phyloP scores from a whole-genome alignment of 2,113 vertebrate genomes.

The Rhea pennata region DNA sequence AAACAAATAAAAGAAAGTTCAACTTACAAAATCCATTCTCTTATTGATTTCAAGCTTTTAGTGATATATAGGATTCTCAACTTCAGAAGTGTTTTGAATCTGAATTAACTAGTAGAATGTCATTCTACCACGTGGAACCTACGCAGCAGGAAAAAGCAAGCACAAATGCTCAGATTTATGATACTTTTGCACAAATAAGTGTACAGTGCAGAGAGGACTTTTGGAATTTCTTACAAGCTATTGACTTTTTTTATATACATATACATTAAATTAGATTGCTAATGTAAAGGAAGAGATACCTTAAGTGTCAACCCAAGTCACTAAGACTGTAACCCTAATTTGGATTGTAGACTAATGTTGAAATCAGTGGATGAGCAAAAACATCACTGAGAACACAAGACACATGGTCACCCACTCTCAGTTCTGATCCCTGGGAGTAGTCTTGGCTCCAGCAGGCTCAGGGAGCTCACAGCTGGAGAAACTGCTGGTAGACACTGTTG shows the following conservation, averaged over 20 bases:
- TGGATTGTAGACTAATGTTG: background rate
- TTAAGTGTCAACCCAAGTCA: background rate
- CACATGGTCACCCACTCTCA: background rate
- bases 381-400: background rate
- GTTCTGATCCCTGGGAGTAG: background rate
- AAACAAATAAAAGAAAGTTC: background rate
- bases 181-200: background rate
- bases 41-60: background rate
- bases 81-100: background rate
- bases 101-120: background rate
- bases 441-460: background rate
- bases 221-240: background rate
- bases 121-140: background rate
- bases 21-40: background rate
- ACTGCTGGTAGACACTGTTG: fast-evolving
- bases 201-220: background rate
- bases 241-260: background rate
- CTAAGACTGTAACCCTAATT: background rate
- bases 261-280: background rate
- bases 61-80: background rate
- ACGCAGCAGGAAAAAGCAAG: background rate
- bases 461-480: background rate
- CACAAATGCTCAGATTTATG: background rate
- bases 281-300: background rate
- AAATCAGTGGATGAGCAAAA: background rate